Conservation (phyloP, 2,888 invertebrate genomes). For the Tanypteryx hageni region DNA sequence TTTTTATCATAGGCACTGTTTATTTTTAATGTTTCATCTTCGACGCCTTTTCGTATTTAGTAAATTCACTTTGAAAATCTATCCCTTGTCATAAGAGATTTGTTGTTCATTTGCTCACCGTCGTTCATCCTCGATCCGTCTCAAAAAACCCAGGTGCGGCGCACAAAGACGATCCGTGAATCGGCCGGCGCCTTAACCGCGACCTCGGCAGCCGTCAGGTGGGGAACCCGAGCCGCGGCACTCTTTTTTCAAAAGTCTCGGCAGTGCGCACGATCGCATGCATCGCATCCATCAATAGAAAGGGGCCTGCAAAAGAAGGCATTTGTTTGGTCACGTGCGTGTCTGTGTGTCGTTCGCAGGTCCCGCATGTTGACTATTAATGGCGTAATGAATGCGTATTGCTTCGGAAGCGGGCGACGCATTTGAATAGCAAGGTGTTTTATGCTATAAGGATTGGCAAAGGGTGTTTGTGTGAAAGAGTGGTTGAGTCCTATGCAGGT, state of each 20-base stretch:
- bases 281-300: neutral
- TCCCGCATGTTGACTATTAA: conserved; percentile 4
- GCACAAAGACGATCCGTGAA: neutral
- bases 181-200: neutral
- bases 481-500: neutral
- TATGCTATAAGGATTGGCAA: neutral
- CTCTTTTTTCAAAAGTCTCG: neutral
- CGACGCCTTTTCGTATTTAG: no score
- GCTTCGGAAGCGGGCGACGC: neutral
- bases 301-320: neutral
- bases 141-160: neutral
- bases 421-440: neutral
- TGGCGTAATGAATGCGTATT: neutral
- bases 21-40: no score
- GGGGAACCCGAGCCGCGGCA: neutral
- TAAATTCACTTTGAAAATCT: no score
- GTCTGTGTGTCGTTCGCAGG: neutral
- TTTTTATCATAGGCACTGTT: no score
- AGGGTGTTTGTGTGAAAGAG: neutral
- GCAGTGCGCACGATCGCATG: neutral
- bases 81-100: no score
- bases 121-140: no score
- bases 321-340: neutral
- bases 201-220: neutral
- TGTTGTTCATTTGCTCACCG: no score